Base-by-base conservation (phyloP, 30 jellyfish, hydroid and myxozoan genomes). In the Sanderia malayensis region DNA sequence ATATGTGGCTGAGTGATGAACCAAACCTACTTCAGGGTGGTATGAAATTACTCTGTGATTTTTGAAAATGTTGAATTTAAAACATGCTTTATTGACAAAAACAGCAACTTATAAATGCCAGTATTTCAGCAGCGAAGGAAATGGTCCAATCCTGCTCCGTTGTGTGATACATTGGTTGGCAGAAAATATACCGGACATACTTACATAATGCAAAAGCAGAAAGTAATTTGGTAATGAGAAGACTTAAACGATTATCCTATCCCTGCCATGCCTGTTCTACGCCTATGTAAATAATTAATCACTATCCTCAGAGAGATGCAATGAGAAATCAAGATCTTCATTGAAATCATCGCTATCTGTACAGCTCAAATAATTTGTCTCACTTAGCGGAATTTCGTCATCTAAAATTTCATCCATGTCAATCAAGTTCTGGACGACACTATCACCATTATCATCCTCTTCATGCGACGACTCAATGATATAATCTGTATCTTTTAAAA, bases 121-220 rank as follows among this genome's bases (percentile, higher is more conserved):
- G 55, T 41, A 41, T 41, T 41, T 41, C 55, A 41, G 55, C 55
- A 41, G 55, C 55, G 15, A 41, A 41, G 55, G 55, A 41, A 41
- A 41, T 41, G 55, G 55, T 41, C 55, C 15, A 41, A 41, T 6
- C 55, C 55, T 41, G 55, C 55, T 41, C 55, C 55, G 15, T 41
- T 41, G 55, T 41, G 11, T 41, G 11, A 41, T 41, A 41, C 55
- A 41, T 41, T 41, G 55, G n/a, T n/a, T n/a, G n/a, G n/a, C n/a
- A n/a, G n/a, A n/a, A n/a, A n/a, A n/a, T n/a, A n/a, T n/a, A n/a
- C n/a, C n/a, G n/a, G n/a, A n/a, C n/a, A n/a, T n/a, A n/a, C n/a
- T n/a, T n/a, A n/a, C n/a, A n/a, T n/a, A n/a, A n/a, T n/a, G n/a
- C n/a, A n/a, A n/a, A n/a, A n/a, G n/a, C n/a, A n/a, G n/a, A n/a